phyloP scores from a whole-genome alignment of 2,113 vertebrate species.

The Pedetes capensis region DNA sequence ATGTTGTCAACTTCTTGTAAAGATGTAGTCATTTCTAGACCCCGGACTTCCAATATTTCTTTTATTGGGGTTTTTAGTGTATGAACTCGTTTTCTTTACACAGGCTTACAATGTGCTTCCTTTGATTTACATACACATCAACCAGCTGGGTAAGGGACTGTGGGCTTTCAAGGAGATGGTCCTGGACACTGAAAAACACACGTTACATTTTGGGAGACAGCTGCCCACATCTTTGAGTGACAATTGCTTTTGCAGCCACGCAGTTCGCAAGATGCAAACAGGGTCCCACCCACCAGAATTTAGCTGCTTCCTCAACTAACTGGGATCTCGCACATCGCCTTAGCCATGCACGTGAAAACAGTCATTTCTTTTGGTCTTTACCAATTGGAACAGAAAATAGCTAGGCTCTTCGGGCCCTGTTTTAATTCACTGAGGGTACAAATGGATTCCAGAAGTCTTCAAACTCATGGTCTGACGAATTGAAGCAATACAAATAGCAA shows the following conservation, averaged over 20 bases:
- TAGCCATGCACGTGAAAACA: background rate
- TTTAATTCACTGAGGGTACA: background rate
- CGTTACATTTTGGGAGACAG: background rate
- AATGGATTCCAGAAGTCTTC: background rate
- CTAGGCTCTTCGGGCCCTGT: background rate
- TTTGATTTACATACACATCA: background rate
- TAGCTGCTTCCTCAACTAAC: background rate
- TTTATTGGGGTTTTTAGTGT: background rate
- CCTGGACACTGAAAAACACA: background rate
- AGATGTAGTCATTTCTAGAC: background rate
- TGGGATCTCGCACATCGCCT: background rate
- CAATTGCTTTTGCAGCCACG: background rate
- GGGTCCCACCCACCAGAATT: background rate
- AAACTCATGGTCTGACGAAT: background rate
- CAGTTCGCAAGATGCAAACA: background rate
- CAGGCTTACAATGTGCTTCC: background rate
- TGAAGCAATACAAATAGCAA: background rate
- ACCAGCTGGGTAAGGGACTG: background rate
- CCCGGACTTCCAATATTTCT: background rate
- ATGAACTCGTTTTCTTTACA: background rate
- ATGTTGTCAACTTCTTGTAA: background rate
- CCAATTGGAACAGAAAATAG: background rate
- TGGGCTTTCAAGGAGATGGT: background rate
- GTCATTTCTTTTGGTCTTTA: background rate
- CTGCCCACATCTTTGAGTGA: background rate